A percentile compares a stretch with the other conserved stretches of the same genome.
phyloP scores from a whole-genome alignment of 2,888 invertebrate species.

The Acrobeloides nanus region DNA sequence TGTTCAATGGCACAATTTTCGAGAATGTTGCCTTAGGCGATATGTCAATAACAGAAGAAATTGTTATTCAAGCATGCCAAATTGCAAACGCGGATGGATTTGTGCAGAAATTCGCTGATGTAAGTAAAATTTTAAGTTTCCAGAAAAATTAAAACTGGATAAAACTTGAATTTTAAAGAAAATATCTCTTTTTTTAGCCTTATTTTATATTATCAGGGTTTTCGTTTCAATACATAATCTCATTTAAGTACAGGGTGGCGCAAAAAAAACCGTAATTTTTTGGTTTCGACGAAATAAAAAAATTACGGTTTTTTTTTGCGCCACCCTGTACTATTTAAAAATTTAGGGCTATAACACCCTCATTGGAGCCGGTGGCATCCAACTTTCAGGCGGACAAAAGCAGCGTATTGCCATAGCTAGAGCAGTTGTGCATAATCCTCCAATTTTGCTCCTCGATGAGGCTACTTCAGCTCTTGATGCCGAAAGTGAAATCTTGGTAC shows the following conservation, averaged over 20 bases:
- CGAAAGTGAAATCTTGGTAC: background rate
- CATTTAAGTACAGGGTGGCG: no score
- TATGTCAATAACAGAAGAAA: constrained; percentile 24
- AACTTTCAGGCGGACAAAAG: constrained; percentile 6
- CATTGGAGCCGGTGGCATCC: constrained; percentile 6
- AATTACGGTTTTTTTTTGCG: no score
- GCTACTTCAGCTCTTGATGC: constrained; percentile 3
- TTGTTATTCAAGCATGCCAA: constrained; percentile 37
- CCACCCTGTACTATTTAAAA: no score
- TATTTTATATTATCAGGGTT: no score
- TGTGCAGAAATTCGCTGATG: constrained; percentile 26
- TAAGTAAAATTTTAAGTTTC: no score
- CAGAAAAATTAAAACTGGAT: no score
- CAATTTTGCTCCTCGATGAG: constrained; percentile 1
- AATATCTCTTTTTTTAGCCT: no score
- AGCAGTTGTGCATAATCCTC: background rate
- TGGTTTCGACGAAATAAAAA: no score
- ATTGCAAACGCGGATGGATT: constrained; percentile 48
- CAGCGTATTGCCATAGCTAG: constrained; percentile 8
- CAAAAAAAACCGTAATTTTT: no score
- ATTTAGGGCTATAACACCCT: constrained; percentile 8
- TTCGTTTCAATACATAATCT: no score
- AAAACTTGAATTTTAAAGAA: no score
- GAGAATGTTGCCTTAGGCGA: constrained; percentile 57
- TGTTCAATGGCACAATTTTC: constrained; percentile 42